Base-by-base conservation (phyloP, 2,888 invertebrate genomes). In the Torymus auratus region DNA sequence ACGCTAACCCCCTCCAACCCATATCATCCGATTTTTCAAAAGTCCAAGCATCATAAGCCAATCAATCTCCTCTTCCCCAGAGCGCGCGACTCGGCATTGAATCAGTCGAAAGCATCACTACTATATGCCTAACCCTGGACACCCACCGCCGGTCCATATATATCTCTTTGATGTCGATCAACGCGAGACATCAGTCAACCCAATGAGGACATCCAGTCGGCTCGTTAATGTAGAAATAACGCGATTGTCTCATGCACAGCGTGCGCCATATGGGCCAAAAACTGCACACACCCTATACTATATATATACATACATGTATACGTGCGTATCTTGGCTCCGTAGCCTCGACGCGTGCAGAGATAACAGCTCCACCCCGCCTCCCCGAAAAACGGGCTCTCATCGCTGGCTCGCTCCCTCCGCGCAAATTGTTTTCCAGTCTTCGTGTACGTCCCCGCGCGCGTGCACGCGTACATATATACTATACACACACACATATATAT, bases 361-460 rank as follows among this genome's bases (percentile, higher is more conserved):
- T 23, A 68, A 68, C 23, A 13, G 23, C 11, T 0, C 55, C 58
- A 61, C 62, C 53, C 28, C 17, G n/a, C 5, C 14, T 15, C 61
- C 14, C 60, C 65, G 50, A 65, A 67, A 65, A 74, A 58, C 52
- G 11, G 3, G 20, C 56, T 17, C 41, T 69, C 69, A 15, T 7
- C 53, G 28, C 17, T 53, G 61, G n/a, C 60, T 56, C 53, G 23
- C 20, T 23, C 60, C 64, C 75, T 41, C 61, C 23, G 56, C 58
- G 56, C 67, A 67, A 78, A 75, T 78, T 74, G 75, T 78, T 71
- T 82, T 78, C 71, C 65, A 69, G 69, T 58, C 56, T 28, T 28
- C 58, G 56, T 69, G 53, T 70, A 78, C 70, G 7, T 17, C n/a
- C 20, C 41, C 41, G 17, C 41, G 50, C 12, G 73, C 60, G 71